phyloP scores from a whole-genome alignment of 2,888 invertebrate genomes.

The Romanomermis culicivorax region DNA sequence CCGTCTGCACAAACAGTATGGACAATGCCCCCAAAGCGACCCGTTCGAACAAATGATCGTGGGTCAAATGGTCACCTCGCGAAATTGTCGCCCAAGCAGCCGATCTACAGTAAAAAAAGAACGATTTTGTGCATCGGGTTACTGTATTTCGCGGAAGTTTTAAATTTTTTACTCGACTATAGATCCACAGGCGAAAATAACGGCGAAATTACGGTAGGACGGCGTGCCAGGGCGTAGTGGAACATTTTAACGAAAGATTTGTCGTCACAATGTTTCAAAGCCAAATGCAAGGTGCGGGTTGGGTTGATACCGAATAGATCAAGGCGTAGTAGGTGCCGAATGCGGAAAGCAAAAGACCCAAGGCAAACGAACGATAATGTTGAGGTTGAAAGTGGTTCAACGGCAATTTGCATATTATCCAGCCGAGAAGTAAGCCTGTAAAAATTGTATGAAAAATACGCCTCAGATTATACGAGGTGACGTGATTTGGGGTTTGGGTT shows the following conservation, averaged over 20 bases:
- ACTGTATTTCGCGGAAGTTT: too few relatives aligned
- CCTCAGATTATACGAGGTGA: too few relatives aligned
- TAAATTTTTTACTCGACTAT: too few relatives aligned
- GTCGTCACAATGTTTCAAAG: background rate
- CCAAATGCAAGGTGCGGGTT: background rate
- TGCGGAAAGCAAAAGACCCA: background rate
- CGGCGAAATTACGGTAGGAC: background rate
- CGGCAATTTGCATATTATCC: background rate
- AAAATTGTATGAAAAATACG: too few relatives aligned
- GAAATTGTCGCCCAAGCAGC: too few relatives aligned
- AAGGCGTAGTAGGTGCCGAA: background rate
- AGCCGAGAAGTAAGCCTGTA: background rate
- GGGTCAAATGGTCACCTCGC: too few relatives aligned
- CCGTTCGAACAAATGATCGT: too few relatives aligned
- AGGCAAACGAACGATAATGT: background rate
- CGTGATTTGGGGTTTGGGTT: too few relatives aligned
- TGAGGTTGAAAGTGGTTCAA: background rate
- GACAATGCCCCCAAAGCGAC: too few relatives aligned
- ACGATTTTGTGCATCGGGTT: too few relatives aligned
- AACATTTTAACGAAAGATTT: background rate
- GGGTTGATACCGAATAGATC: background rate
- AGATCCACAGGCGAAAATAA: background rate
- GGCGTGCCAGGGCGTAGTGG: constrained; percentile 1
- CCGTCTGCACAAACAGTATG: too few relatives aligned
- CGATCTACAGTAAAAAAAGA: too few relatives aligned